Evolutionary conservation across 2,888 invertebrate genomes (phyloP).

Genomic region (Atherix ibis): DNA sequence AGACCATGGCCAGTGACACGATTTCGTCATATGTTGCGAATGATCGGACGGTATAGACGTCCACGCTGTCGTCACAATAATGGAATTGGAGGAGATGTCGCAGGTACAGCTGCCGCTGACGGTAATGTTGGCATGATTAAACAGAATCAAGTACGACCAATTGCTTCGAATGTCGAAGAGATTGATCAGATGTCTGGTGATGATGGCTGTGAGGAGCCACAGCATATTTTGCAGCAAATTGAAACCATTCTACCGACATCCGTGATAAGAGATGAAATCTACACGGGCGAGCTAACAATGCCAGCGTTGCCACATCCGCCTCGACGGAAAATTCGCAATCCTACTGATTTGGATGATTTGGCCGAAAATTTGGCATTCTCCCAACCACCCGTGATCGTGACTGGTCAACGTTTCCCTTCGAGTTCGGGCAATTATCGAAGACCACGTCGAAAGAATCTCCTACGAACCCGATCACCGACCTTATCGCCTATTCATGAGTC

Average conservation of each 20-base stretch:
- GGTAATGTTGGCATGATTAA: constrained; percentile 18
- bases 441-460: constrained; percentile 32
- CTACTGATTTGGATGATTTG: constrained; percentile 37
- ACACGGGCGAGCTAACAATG: constrained; percentile 18
- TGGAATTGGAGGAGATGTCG: no score
- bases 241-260: constrained; percentile 28
- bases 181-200: neutral
- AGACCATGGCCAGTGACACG: constrained; percentile 24
- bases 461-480: constrained; percentile 38
- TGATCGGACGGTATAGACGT: constrained; percentile 28
- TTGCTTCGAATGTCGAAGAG: constrained; percentile 16
- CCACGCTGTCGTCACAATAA: constrained; percentile 23
- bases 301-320: constrained; percentile 36
- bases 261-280: constrained; percentile 22
- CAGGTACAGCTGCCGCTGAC: constrained; percentile 9
- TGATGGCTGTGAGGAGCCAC: neutral
- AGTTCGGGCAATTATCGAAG: constrained; percentile 23
- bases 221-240: constrained; percentile 12
- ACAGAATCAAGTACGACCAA: constrained; percentile 32
- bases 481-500: constrained; percentile 56
- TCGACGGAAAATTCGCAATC: constrained; percentile 35
- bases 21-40: constrained; percentile 28
- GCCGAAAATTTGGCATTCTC: constrained; percentile 39
- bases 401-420: constrained; percentile 18
- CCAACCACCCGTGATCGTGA: constrained; percentile 19